Conservation (phyloP, 2,113 vertebrate species). For the Esox niger region DNA sequence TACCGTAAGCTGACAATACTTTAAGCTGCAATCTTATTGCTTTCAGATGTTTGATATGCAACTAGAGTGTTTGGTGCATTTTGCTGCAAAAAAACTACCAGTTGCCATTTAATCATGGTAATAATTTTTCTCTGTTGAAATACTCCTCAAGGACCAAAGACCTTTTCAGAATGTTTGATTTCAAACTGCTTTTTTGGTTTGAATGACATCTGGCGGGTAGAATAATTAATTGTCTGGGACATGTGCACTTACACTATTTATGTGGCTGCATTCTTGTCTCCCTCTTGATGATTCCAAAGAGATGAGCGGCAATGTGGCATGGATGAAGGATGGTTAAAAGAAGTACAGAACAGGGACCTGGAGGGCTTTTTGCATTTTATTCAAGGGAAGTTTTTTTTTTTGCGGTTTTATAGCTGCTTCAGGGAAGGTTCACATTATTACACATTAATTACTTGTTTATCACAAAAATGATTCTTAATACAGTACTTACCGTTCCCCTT, state of each 20-base stretch:
- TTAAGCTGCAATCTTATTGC: constrained; percentile 30
- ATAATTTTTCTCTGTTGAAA: background rate
- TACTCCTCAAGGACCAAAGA: background rate
- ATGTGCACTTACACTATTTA: background rate
- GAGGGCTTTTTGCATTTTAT: no score
- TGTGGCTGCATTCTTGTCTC: no score
- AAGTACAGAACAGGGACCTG: no score
- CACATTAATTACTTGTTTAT: no score
- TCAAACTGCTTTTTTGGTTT: background rate
- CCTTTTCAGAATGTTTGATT: background rate
- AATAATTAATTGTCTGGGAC: background rate
- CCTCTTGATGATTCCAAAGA: no score
- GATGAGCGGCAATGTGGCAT: no score
- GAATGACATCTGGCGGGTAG: background rate
- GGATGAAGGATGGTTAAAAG: no score
- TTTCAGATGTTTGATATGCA: constrained; percentile 2
- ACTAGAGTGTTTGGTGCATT: background rate
- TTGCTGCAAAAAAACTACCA: background rate
- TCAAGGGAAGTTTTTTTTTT: no score
- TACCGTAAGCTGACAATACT: constrained; percentile 40
- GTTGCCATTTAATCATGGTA: background rate
- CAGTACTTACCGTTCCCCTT: no score
- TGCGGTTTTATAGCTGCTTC: no score
- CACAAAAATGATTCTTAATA: no score
- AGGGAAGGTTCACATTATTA: no score